Base-by-base conservation (phyloP, 2,113 vertebrate genomes). In the Saccopteryx bilineata region DNA sequence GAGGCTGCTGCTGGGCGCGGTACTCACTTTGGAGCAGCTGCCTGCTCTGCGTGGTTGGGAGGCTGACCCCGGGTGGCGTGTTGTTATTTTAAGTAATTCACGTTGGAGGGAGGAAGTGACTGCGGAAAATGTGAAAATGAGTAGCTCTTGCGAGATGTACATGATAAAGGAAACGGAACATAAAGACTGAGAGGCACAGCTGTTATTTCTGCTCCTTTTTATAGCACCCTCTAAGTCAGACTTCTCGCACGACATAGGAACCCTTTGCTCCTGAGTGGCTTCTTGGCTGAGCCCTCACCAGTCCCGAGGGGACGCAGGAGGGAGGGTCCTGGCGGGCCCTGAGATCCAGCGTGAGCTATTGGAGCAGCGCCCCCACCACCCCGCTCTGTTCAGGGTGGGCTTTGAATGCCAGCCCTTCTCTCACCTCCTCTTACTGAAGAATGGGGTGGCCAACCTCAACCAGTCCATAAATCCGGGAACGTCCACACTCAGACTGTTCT, bases 51-150 rank as follows among this genome's bases (percentile, higher is more conserved):
- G 0, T 9, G 46, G 72, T 74, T 68, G 0, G 7, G 31, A 93
- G 17, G 81, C 93, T 92, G 94, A 92, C 96, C 90, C 87, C 5
- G 50, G 31, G 72, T 46, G 87, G 60, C 3, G 2, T 39, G 28
- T 26, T 26, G 91, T 93, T 96, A 97, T 97, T 97, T 97, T 95
- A 96, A 96, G 96, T 80, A 48, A 56, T 93, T 94, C 81, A 78
- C 4, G 6, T 26, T 96, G 90, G 96, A 96, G 91, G 87, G 89
- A 96, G 96, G 92, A 97, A 97, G 95, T 82, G 92, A 90, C 28
- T 54, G 71, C 82, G 80, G 74, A 72, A 76, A 85, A 96, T 85
- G 96, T 94, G 96, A 93, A 91, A 97, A 96, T 94, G 66, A 90
- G 90, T 78, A 96, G 92, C 76, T 96, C 75, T 94, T 93, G 69